phyloP scores from a whole-genome alignment of 30 jellyfish, hydroid and myxozoan species.

The Turritopsis rubra region DNA sequence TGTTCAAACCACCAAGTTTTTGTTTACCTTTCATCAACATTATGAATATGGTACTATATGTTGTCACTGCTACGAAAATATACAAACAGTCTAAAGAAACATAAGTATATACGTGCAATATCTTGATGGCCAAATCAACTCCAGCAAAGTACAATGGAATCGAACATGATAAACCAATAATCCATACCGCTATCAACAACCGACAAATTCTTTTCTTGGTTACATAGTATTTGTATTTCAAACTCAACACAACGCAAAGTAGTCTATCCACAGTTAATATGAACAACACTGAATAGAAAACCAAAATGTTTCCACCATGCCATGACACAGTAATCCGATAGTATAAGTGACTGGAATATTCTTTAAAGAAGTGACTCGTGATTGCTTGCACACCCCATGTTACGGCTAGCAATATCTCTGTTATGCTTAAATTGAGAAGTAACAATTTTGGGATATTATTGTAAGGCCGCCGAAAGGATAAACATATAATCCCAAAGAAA shows the following conservation, averaged over 20 bases:
- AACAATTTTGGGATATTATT: too few species aligned
- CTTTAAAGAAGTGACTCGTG: background rate
- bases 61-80: background rate
- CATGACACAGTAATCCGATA: background rate
- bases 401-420: too few species aligned
- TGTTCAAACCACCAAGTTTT: background rate
- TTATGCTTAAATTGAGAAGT: too few species aligned
- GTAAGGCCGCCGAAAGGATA: too few species aligned
- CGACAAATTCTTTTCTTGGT: background rate
- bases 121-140: background rate
- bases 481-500: too few species aligned
- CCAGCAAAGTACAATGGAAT: background rate
- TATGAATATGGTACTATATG: background rate
- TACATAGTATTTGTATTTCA: background rate
- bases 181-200: background rate
- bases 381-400: background rate
- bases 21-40: background rate
- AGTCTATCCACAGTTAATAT: background rate
- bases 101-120: background rate
- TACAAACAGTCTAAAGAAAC: background rate
- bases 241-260: background rate
- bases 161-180: background rate
- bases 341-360: too few species aligned
- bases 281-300: background rate
- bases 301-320: background rate